Percentiles rank a stretch among this genome's conserved stretches.
Conservation (phyloP, 2,113 vertebrate species). For the Sisor rabdophorus region DNA sequence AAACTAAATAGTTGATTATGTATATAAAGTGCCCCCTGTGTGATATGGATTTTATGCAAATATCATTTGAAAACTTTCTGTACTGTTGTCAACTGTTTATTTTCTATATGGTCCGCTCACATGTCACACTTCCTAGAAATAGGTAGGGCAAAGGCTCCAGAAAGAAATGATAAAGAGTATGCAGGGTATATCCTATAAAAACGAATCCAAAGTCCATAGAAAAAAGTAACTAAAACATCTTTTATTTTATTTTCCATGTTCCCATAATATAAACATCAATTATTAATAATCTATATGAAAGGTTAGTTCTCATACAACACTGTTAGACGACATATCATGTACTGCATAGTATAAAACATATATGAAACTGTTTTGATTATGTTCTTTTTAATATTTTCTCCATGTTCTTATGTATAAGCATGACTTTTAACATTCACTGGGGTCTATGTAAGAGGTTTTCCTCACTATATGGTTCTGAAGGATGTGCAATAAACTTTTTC, state of each 20-base stretch:
- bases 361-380: neutral
- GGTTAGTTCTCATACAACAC: too few relatives aligned
- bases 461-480: neutral
- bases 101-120: neutral
- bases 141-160: neutral
- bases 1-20: neutral
- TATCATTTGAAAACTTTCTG: neutral
- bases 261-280: too few relatives aligned
- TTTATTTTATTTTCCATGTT: neutral
- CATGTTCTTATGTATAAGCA: neutral
- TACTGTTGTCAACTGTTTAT: neutral
- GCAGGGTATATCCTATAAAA: neutral
- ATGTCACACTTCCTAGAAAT: constrained; percentile 6
- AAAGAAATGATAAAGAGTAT: constrained; percentile 12
- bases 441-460: neutral
- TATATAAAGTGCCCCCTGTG: neutral
- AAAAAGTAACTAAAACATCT: neutral
- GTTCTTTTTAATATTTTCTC: too few relatives aligned
- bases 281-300: too few relatives aligned
- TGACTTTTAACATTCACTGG: neutral
- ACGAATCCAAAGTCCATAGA: constrained; percentile 29
- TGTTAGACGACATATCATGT: too few relatives aligned
- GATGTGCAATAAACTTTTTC: neutral
- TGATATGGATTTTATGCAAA: neutral
- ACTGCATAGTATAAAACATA: too few relatives aligned